Evolutionary conservation across 2,113 vertebrate genomes (phyloP), one percentile per base, ranked within the genome.

Genomic region (Bombycilla garrulus): DNA sequence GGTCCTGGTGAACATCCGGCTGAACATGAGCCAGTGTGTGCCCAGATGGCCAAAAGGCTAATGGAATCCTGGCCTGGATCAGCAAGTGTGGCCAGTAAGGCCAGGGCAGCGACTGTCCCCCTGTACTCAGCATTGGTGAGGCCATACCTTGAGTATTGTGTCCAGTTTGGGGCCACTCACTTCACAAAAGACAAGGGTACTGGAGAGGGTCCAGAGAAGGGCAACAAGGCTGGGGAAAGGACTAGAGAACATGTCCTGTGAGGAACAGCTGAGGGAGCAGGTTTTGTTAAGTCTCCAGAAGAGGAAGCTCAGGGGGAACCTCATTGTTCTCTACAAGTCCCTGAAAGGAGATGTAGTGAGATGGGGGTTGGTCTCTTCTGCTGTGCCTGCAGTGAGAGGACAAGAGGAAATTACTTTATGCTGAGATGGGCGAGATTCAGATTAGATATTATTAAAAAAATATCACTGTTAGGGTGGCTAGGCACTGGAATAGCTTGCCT

Each of bases 311-410:
- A 11, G 33, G 20, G 2, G 12, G 19, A 4, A 58, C 3, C 13
- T 58, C 28, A 51, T 6, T 2, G 0, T 12, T 29, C 53, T 51
- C 19, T 51, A 13, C 36, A 66, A 3, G 2, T 38, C 24, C 11
- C 38, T 60, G 53, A 38, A 33, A 45, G 19, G 12, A 64, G 31
- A 12, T 50, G 22, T 19, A 72, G 26, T 36, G 51, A 51, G 44
- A 33, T 24, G 31, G 1, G 16, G 8, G 18, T 64, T 0, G 0
- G 12, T 38, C 47, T n/a, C 21, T 35, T 25, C 40, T 71, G 21
- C 35, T 4, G 2, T 71, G 29, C 35, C 57, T 71, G 42, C 19
- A 36, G 44, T 44, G 58, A 80, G 31, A 51, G 19, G 15, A 60
- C 33, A 25, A 51, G 19, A 45, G 23, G 20, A 73, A 58, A 73